Evolutionary conservation across 2,113 vertebrate genomes (phyloP).

Genomic region (Paedocypris sp.): DNA sequence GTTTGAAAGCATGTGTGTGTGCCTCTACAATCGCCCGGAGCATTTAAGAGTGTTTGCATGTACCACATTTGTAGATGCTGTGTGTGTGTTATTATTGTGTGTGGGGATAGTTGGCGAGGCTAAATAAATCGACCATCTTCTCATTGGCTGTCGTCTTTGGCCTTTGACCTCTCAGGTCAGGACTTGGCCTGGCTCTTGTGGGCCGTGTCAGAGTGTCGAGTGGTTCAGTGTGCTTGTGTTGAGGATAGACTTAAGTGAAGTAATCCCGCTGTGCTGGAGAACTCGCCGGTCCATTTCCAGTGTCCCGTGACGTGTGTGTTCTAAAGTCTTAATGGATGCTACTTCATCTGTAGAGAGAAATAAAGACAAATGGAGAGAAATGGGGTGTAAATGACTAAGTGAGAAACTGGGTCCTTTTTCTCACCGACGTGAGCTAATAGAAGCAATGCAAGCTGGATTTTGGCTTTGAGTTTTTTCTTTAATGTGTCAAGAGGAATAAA

Average conservation of each 20-base stretch:
- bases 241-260: conserved; percentile 50
- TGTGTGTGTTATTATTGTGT: not conserved
- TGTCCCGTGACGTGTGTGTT: not conserved
- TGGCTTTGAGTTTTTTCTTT: too few species aligned
- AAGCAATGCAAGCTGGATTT: too few species aligned
- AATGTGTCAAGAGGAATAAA: too few species aligned
- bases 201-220: conserved; percentile 52
- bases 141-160: conserved; percentile 26
- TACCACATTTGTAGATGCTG: not conserved
- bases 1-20: conserved; percentile 18
- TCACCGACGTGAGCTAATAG: too few species aligned
- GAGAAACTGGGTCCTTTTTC: too few species aligned
- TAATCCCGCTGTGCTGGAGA: conserved; percentile 52
- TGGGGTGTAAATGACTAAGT: too few species aligned
- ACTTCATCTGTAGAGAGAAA: conserved; percentile 5
- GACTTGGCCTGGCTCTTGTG: conserved; percentile 36
- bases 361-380: not conserved
- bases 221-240: conserved; percentile 40
- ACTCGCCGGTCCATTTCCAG: conserved; percentile 55
- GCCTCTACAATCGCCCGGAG: not conserved
- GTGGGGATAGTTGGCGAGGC: not conserved
- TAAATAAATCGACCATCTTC: not conserved
- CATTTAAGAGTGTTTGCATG: conserved; percentile 30
- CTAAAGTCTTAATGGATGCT: conserved; percentile 4
- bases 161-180: conserved; percentile 48